Conservation (phyloP, 2,113 vertebrate genomes). For the Plotosus lineatus region DNA sequence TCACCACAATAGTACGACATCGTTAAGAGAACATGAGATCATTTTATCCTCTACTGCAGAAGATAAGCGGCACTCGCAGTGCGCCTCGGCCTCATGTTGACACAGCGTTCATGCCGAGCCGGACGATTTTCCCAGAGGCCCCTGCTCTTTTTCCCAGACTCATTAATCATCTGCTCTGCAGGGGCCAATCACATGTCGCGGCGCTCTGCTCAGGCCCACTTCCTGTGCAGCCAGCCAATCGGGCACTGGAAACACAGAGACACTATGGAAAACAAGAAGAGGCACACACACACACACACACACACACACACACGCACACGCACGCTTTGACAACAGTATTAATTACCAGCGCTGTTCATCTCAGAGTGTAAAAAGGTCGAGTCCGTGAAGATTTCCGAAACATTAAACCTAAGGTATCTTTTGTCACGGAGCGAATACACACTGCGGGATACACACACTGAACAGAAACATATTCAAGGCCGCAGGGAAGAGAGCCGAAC, state of each 20-base stretch:
- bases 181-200: slow-evolving; percentile 52
- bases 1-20: not conserved
- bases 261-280: slow-evolving; percentile 21
- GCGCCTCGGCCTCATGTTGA: slow-evolving; percentile 43
- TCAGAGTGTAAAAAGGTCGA: slow-evolving; percentile 49
- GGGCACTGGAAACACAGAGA: not conserved
- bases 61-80: not conserved
- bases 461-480: slow-evolving; percentile 67
- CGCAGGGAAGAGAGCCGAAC: slow-evolving; percentile 60
- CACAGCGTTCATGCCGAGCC: slow-evolving; percentile 33
- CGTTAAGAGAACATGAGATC: slow-evolving; percentile 9
- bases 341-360: slow-evolving; percentile 56
- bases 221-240: slow-evolving; percentile 44
- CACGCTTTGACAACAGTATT: slow-evolving; percentile 53
- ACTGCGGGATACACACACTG: slow-evolving; percentile 48
- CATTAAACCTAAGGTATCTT: slow-evolving; percentile 71
- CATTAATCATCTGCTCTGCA: slow-evolving; percentile 65
- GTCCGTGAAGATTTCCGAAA: slow-evolving; percentile 65
- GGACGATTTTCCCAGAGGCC: slow-evolving; percentile 43
- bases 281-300: no score
- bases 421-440: slow-evolving; percentile 59
- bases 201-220: slow-evolving; percentile 38
- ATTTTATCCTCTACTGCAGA: not conserved
- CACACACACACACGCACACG: no score
- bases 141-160: slow-evolving; percentile 56